Conservation (phyloP, 2,888 invertebrate genomes). For the Eueremaeus valkanovi region DNA sequence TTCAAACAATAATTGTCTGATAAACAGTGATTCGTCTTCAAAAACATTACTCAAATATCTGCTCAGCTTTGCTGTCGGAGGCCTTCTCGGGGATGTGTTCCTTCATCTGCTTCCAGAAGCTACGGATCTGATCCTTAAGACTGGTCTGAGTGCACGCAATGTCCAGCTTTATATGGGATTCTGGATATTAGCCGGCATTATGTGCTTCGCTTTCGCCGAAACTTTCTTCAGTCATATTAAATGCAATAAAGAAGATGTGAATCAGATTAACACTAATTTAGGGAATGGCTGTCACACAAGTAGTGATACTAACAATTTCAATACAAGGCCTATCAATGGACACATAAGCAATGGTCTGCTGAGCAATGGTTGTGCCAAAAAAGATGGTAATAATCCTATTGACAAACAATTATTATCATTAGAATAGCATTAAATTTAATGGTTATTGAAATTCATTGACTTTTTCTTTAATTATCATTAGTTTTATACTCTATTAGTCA, state of each 20-base stretch:
- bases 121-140: neutral
- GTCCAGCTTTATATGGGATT: conserved; percentile 54
- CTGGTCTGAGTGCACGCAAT: neutral
- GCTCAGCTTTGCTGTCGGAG: conserved; percentile 92
- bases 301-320: neutral
- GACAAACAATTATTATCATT: too few species aligned
- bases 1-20: neutral
- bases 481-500: too few species aligned
- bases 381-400: neutral
- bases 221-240: conserved; percentile 63
- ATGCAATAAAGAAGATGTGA: neutral
- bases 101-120: conserved; percentile 92
- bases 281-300: neutral
- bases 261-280: neutral
- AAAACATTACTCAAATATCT: conserved; percentile 52
- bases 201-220: conserved; percentile 85
- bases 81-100: conserved; percentile 90
- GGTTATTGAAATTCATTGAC: too few species aligned
- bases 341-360: neutral
- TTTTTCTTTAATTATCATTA: too few species aligned
- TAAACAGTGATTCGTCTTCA: conserved; percentile 22
- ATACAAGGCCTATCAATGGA: neutral
- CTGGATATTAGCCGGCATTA: conserved; percentile 80
- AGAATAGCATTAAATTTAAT: too few species aligned
- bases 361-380: conserved; percentile 10